These are phyloP conservation scores for Pseudois nayaur DNA, from an alignment of 2,113 vertebrate species.

Conservation along the genomic window DNA sequence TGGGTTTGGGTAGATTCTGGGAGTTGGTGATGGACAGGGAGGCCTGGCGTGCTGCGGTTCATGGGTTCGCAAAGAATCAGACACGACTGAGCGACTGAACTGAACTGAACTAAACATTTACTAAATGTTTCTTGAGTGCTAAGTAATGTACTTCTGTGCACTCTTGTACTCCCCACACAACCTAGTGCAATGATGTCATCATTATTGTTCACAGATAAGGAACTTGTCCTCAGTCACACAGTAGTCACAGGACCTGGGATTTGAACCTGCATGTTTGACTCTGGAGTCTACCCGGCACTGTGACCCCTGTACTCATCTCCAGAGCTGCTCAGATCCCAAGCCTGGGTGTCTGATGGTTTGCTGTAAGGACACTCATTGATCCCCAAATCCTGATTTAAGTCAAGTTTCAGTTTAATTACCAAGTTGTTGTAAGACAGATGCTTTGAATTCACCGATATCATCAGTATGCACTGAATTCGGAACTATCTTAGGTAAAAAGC, in stretches of 20 bases:
- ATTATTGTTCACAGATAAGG: not conserved
- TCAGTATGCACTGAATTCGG: not conserved
- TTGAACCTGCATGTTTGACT: not conserved
- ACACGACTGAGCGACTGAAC: not conserved
- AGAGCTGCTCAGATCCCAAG: not conserved
- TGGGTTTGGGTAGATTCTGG: not conserved
- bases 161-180: not conserved
- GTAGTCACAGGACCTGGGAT: not conserved
- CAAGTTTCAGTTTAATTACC: not conserved
- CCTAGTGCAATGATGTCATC: not conserved
- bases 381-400: not conserved
- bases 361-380: not conserved
- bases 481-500: not conserved
- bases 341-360: not conserved
- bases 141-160: not conserved
- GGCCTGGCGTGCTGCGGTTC: not conserved
- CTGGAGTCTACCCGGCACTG: not conserved
- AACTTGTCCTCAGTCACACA: not conserved
- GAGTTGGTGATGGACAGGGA: not conserved
- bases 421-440: not conserved
- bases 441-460: not conserved
- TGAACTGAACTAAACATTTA: not conserved
- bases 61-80: not conserved
- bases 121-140: not conserved
- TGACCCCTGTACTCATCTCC: not conserved